Conservation (phyloP, 2,888 invertebrate species). For the Apamea anceps region DNA sequence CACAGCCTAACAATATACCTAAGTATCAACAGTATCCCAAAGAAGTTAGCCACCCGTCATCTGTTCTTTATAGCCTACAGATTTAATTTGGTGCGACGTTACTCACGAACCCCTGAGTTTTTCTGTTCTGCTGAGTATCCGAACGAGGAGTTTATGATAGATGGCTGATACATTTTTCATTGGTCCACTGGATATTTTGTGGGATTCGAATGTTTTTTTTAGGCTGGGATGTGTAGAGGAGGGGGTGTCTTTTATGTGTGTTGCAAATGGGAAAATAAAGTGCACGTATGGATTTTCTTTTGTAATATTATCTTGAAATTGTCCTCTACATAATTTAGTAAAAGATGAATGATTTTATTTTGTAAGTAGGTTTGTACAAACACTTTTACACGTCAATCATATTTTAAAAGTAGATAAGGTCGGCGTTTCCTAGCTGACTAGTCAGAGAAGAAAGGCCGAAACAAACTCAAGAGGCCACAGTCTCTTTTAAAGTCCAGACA, state of each 20-base stretch:
- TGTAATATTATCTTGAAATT: background rate
- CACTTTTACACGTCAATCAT: too few species aligned
- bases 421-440: too few species aligned
- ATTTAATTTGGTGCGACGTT: conserved; percentile 89
- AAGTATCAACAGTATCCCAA: conserved; percentile 44
- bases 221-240: background rate
- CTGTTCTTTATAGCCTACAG: conserved; percentile 86
- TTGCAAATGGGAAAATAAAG: background rate
- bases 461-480: too few species aligned
- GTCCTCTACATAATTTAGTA: background rate
- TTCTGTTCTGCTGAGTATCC: conserved; percentile 79
- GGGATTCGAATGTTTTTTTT: conserved; percentile 38
- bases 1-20: conserved; percentile 14
- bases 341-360: too few species aligned
- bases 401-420: too few species aligned
- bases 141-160: conserved; percentile 85
- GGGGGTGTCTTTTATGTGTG: conserved; percentile 20
- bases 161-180: conserved; percentile 88
- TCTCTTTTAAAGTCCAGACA: too few species aligned
- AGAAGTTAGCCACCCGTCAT: conserved; percentile 82
- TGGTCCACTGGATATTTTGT: conserved; percentile 58
- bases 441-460: too few species aligned
- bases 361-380: too few species aligned
- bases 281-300: background rate
- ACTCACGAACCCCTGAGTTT: conserved; percentile 86